A percentile compares a stretch with the other conserved stretches of the same genome.
These are phyloP conservation scores for Drosophila cracens DNA, from an alignment of 2,888 invertebrate genomes.

Conservation along the genomic window DNA sequence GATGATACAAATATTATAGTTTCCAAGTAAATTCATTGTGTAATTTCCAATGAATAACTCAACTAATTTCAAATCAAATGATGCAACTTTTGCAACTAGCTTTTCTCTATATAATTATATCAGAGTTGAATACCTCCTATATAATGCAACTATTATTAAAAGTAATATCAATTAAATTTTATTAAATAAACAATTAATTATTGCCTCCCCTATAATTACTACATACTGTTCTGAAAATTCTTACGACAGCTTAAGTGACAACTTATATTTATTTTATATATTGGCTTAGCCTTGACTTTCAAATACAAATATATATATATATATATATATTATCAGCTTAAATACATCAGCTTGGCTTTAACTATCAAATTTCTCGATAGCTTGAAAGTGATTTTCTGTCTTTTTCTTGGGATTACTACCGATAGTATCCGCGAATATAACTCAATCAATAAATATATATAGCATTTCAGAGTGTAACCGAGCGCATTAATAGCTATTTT, in stretches of 20 bases:
- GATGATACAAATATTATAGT: background rate
- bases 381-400: too few relatives aligned
- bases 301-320: too few relatives aligned
- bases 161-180: background rate
- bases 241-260: too few relatives aligned
- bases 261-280: too few relatives aligned
- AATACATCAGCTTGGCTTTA: background rate
- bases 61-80: background rate
- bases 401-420: too few relatives aligned
- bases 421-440: background rate
- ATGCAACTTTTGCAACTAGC: background rate
- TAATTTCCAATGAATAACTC: background rate
- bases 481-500: conserved; percentile 28
- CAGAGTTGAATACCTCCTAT: background rate
- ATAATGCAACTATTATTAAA: background rate
- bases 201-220: too few relatives aligned
- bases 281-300: too few relatives aligned
- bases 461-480: background rate
- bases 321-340: background rate
- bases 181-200: background rate
- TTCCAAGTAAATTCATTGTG: background rate
- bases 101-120: background rate
- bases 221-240: too few relatives aligned
- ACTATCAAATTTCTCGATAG: background rate
- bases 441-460: background rate